A percentile compares a stretch with the other conserved stretches of the same genome.
Evolutionary conservation across 2,113 vertebrate species (phyloP).

Genomic region (Panthera leo): DNA sequence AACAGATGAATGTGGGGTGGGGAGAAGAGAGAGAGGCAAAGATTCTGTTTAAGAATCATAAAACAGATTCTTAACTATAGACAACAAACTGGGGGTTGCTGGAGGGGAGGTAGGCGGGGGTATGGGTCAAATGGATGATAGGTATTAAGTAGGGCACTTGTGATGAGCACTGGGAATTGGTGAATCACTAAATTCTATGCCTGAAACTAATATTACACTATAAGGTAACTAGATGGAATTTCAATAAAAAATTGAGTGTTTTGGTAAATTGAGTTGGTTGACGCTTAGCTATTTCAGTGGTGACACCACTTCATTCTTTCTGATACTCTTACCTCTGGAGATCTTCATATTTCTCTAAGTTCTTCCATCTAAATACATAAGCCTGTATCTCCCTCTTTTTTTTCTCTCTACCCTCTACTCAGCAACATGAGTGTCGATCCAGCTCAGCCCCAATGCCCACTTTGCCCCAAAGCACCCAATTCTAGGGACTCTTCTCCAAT

Average conservation of each 20-base stretch:
- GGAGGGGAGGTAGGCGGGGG: neutral
- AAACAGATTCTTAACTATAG: neutral
- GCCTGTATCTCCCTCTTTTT: neutral
- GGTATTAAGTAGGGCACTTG: neutral
- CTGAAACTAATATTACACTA: neutral
- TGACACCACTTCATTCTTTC: neutral
- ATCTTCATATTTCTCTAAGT: neutral
- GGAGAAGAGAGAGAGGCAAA: neutral
- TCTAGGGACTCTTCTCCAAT: too few species aligned
- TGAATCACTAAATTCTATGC: neutral
- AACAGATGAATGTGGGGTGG: neutral
- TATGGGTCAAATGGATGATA: neutral
- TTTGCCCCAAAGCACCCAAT: too few species aligned
- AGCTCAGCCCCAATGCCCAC: too few species aligned
- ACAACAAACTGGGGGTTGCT: neutral
- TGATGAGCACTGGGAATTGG: neutral
- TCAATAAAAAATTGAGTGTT: neutral
- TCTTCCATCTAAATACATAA: neutral
- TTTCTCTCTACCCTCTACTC: too few species aligned
- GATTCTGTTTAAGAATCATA: neutral
- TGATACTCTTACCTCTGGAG: neutral
- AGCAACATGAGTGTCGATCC: too few species aligned
- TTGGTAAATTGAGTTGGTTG: neutral
- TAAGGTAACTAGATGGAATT: neutral
- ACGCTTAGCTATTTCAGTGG: accelerated